phyloP scores from a whole-genome alignment of 2,888 invertebrate genomes.

The Petrolisthes cinctipes region DNA sequence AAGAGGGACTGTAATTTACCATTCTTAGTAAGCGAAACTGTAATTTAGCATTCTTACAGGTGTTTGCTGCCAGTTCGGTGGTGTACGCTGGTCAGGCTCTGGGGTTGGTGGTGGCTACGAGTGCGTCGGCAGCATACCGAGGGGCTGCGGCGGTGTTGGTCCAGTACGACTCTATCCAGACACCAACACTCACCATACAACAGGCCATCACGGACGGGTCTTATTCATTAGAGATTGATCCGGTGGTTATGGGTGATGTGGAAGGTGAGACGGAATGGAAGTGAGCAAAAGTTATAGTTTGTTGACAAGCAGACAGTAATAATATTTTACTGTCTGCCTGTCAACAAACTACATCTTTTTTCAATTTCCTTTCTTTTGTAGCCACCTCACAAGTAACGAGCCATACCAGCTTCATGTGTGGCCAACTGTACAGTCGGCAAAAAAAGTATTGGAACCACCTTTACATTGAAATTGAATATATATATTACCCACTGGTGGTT shows the following conservation, averaged over 20 bases:
- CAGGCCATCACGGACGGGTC: constrained; percentile 17
- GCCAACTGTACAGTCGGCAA: too few relatives aligned
- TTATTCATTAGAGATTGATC: neutral
- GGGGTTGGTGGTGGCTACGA: constrained; percentile 45
- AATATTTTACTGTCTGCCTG: too few relatives aligned
- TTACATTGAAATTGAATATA: too few relatives aligned
- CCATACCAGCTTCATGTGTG: too few relatives aligned
- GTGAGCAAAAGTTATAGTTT: too few relatives aligned
- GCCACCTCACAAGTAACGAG: too few relatives aligned
- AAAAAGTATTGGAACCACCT: too few relatives aligned
- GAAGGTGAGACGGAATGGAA: neutral
- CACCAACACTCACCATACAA: constrained; percentile 35
- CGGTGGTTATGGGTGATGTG: neutral
- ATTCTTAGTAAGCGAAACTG: neutral
- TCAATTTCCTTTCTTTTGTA: too few relatives aligned
- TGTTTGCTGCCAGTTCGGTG: constrained; percentile 10
- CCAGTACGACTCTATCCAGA: constrained; percentile 16
- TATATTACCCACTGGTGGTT: too few relatives aligned
- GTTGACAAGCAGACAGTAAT: too few relatives aligned
- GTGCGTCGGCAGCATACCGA: neutral
- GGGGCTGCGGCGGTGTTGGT: constrained; percentile 23
- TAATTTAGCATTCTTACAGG: neutral
- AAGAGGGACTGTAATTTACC: neutral
- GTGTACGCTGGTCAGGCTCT: constrained; percentile 34
- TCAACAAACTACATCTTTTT: too few relatives aligned